Percentiles rank a stretch among this genome's conserved stretches.
Conservation (phyloP, 2,113 vertebrate species). For the Thinocorus orbignyianus region DNA sequence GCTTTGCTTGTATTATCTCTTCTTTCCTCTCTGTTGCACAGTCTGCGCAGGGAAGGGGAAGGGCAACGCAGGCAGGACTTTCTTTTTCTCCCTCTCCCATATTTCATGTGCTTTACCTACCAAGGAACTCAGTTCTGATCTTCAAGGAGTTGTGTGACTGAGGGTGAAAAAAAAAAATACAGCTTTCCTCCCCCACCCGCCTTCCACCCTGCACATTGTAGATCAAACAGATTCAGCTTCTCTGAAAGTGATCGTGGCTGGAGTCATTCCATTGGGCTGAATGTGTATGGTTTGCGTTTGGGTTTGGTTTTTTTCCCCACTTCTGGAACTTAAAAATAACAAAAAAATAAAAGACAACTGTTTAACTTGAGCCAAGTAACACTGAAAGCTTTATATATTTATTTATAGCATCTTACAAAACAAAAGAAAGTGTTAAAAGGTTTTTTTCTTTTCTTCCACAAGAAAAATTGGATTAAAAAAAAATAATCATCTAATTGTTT, state of each 20-base stretch:
- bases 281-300: constrained; percentile 54
- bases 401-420: constrained; percentile 78
- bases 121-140: not conserved
- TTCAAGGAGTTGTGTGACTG: not conserved
- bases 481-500: constrained; percentile 68
- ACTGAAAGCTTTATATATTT: constrained; percentile 79
- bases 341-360: constrained; percentile 29
- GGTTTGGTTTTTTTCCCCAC: not conserved
- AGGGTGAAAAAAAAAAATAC: not conserved
- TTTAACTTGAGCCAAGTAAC: constrained; percentile 69
- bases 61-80: not conserved
- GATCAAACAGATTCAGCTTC: constrained; percentile 5
- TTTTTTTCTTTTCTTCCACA: constrained; percentile 62
- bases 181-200: not conserved
- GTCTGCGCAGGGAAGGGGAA: not conserved
- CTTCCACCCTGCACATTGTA: not conserved
- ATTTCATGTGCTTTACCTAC: not conserved
- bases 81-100: not conserved
- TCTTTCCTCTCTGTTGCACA: not conserved
- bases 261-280: constrained; percentile 10
- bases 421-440: constrained; percentile 55
- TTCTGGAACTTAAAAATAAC: constrained; percentile 42
- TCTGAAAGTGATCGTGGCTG: not conserved
- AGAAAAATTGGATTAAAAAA: constrained; percentile 44
- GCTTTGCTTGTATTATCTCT: not conserved